Evolutionary conservation across 2,888 invertebrate species (phyloP), one percentile per base, ranked within the genome.

Genomic region (Notocelia uddmanniana): DNA sequence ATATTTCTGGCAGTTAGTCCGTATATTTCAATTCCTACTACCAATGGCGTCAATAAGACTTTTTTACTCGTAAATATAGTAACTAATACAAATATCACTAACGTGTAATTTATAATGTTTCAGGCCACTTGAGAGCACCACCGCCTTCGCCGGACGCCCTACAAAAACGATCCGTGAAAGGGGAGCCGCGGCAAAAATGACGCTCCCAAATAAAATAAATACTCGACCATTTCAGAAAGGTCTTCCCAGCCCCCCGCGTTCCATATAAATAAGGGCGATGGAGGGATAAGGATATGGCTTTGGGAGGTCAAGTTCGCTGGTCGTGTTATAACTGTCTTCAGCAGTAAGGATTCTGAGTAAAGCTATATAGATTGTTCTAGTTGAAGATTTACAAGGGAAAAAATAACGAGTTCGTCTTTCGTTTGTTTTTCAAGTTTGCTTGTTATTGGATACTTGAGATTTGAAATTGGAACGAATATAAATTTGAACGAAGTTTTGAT

Each of bases 181-280:
- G 89, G 89, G 88, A 86, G 88, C 80, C 86, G 84, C 79, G 84
- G 88, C 90, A 89, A 89, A 90, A 90, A 90, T 90, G 89, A 89
- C 87, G 87, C 88, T 88, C 81, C 77, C 84, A 85, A 90, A 90
- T 90, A 90, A 90, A 90, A 89, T 90, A 89, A 88, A 89, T 85
- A 87, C 85, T 76, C 76, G 74, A 55, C 89, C 86, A 83, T 57
- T 73, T 59, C 75, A 77, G 48, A 73, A 2, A 71, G 87, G 85
- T 60, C 87, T 78, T 11, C 78, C 76, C 19, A 67, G 31, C 73
- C 76, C 73, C 79, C 71, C 69, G 18, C 2, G 0, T 0, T 18
- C 1, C 52, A 41, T 67, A 69, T 68, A 64, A 76, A 78, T 74
- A 37, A n/a, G 57, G 78, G 75, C 68, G 41, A 64, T 64, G 64